Base-by-base conservation (phyloP, 30 jellyfish, hydroid and myxozoan species). In the Aurelia aurita complex sp. Pacific region DNA sequence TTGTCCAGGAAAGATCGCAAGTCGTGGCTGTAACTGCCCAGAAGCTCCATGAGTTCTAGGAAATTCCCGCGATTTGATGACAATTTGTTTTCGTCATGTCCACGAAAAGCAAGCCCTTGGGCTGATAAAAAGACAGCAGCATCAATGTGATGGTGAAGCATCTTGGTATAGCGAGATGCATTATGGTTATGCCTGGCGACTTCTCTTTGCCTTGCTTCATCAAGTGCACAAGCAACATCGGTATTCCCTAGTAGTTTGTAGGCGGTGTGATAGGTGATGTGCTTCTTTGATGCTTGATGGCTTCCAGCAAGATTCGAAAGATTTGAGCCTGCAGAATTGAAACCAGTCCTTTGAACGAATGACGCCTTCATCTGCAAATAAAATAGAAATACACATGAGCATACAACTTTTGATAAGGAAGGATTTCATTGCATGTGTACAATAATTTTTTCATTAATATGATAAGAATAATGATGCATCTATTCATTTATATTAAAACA, bases 191-290 rank as follows among this genome's bases (percentile, higher is more conserved):
- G 40, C 10, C 7, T 68, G 29, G 83, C 29, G 3, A 73, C 70
- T 42, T 73, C 83, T 73, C 83, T 73, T 42, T 73, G 83, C 36
- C 43, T 34, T 67, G 78, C 78, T 36, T 67, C 78, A 67, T 67
- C 78, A 67, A 67, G 78, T 67, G 78, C 78, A 67, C 78, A 0
- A 2, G 78, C 35, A 67, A 67, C 46, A 67, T 67, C 78, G 46
- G 78, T 67, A 67, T 67, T 67, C 46, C 78, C 78, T 2, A 67
- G 46, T 1, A 67, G 78, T 32, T 67, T 67, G 78, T 67, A 67
- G 67, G 78, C 78, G 19, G 78, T 36, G 54, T 67, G 78, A 67
- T 32, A 67, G 64, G 12, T 32, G 78, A 67, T 67, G 13, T 67
- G 78, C 78, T 67, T 67, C 10, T 67, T 67, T 32, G 46, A 61